These are phyloP conservation scores for Atethmia centrago DNA, from an alignment of 2,888 invertebrate species.

Conservation along the genomic window DNA sequence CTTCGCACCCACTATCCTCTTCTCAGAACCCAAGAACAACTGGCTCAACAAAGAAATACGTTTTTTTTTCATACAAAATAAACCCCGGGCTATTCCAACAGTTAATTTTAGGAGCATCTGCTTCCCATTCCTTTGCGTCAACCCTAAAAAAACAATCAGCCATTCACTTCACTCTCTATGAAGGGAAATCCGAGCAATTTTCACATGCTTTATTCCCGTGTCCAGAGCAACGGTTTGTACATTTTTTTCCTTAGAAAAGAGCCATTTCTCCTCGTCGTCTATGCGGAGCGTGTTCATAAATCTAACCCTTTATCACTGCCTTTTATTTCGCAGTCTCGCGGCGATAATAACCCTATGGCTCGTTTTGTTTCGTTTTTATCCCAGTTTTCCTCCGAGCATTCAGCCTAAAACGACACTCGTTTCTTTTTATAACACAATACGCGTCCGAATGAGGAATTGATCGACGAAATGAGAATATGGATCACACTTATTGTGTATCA, in stretches of 20 bases:
- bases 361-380: constrained; percentile 75
- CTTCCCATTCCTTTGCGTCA: constrained; percentile 63
- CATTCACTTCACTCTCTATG: constrained; percentile 64
- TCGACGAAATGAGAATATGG: constrained; percentile 52
- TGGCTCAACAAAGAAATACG: constrained; percentile 50
- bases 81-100: constrained; percentile 49
- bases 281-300: constrained; percentile 77
- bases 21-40: constrained; percentile 41
- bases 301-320: constrained; percentile 82
- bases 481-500: constrained; percentile 51
- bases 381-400: constrained; percentile 54
- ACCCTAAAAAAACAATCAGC: constrained; percentile 68
- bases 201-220: constrained; percentile 69
- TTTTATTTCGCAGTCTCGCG: constrained; percentile 76
- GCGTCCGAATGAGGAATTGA: constrained; percentile 57
- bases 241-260: constrained; percentile 66
- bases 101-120: constrained; percentile 66
- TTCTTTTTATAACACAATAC: constrained; percentile 62
- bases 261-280: constrained; percentile 77
- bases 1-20: constrained; percentile 24
- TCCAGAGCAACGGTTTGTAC: constrained; percentile 57
- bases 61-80: constrained; percentile 59
- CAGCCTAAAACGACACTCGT: constrained; percentile 56
- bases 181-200: constrained; percentile 68
- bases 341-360: constrained; percentile 80